Percentiles rank a stretch among this genome's conserved stretches.
phyloP scores from a whole-genome alignment of 1,140 invertebrate genomes.

The Drosophila punjabiensis region DNA sequence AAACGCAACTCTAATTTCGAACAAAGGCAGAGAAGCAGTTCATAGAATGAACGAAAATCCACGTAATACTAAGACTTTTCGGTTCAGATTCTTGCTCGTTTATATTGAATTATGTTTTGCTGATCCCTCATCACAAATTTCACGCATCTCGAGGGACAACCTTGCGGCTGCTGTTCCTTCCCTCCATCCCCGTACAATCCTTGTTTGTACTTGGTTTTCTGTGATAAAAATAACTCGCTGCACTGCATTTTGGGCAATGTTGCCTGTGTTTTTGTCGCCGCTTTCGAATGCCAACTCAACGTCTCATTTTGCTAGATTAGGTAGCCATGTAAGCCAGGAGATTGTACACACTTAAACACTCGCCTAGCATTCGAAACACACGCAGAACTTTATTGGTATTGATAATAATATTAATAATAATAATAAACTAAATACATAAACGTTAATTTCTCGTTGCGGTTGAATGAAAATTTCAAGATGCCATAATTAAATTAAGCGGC shows the following conservation, averaged over 20 bases:
- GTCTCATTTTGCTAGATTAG: conserved; percentile 36
- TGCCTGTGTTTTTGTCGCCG: conserved; percentile 61
- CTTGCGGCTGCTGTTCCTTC: background rate
- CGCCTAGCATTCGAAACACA: conserved; percentile 42
- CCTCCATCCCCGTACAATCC: conserved; percentile 31
- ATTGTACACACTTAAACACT: conserved; percentile 27
- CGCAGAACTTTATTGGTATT: conserved; percentile 61
- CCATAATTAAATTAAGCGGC: conserved; percentile 55
- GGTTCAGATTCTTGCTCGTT: background rate
- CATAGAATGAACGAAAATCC: conserved; percentile 1
- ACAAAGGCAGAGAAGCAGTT: conserved; percentile 1
- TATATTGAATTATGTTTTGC: background rate
- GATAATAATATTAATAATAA: conserved; percentile 61
- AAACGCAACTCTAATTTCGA: background rate
- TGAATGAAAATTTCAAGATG: conserved; percentile 34
- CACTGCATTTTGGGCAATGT: conserved; percentile 59
- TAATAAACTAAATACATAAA: conserved; percentile 68
- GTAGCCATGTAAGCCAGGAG: conserved; percentile 37
- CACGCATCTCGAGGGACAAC: conserved; percentile 5
- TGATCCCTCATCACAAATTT: conserved; percentile 6
- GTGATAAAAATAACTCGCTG: conserved; percentile 66
- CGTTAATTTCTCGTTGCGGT: conserved; percentile 40
- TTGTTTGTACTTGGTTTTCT: conserved; percentile 72
- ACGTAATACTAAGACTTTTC: conserved; percentile 3
- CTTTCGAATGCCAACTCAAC: conserved; percentile 17